Evolutionary conservation across 2,113 vertebrate genomes (phyloP).

Genomic region (Vidua chalybeata): DNA sequence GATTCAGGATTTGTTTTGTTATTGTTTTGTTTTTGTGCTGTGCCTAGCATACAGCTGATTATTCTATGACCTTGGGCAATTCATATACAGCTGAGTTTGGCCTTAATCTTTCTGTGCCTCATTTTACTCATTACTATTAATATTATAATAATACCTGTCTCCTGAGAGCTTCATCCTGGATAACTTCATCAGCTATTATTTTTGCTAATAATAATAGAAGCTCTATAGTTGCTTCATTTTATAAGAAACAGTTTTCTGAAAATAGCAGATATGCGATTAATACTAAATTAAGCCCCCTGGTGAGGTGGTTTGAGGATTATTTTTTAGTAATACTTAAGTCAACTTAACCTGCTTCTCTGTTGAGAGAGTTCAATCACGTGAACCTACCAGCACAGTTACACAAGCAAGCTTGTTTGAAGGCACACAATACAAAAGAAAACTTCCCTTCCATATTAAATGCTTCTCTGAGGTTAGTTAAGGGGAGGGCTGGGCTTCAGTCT

Average conservation of each 20-base stretch:
- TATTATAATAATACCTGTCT: constrained; percentile 28
- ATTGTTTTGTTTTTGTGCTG: background rate
- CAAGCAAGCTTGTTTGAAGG: background rate
- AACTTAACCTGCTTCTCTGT: background rate
- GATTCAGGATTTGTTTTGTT: background rate
- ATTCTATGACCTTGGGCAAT: constrained; percentile 19
- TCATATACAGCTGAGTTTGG: background rate
- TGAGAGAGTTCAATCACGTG: background rate
- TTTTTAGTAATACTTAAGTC: background rate
- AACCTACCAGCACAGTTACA: background rate
- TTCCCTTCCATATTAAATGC: background rate
- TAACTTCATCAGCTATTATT: background rate
- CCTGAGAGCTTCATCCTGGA: background rate
- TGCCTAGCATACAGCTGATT: background rate
- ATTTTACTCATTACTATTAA: constrained; percentile 43
- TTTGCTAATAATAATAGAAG: background rate
- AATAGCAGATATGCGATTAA: background rate
- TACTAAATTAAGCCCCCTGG: background rate
- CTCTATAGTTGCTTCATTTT: background rate
- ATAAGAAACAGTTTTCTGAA: background rate
- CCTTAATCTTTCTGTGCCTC: background rate
- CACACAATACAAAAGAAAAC: background rate
- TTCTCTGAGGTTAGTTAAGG: background rate
- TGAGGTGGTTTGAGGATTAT: background rate
- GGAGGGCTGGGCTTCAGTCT: background rate